phyloP scores from a whole-genome alignment of 2,113 vertebrate species.

The Bos javanicus region DNA sequence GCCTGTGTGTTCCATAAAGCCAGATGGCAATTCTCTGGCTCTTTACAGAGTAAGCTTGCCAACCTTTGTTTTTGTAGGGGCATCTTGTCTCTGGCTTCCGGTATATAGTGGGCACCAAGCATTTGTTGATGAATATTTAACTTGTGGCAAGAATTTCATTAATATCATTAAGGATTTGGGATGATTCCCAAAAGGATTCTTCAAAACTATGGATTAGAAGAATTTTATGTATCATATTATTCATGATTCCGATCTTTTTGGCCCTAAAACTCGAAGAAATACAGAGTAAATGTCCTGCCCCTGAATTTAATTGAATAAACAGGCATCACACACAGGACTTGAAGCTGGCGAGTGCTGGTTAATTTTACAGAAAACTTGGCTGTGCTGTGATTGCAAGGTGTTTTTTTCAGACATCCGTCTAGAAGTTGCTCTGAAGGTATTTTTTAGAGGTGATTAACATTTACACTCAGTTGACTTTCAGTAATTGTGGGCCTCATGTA shows the following conservation, averaged over 20 bases:
- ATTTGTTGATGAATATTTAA: not conserved
- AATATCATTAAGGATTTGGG: not conserved
- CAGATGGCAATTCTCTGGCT: not conserved
- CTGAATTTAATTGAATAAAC: not conserved
- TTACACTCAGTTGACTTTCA: not conserved
- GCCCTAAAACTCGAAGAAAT: not conserved
- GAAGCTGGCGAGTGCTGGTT: not conserved
- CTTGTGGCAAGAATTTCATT: not conserved
- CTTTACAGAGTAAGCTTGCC: not conserved
- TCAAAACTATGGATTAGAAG: not conserved
- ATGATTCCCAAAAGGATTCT: not conserved
- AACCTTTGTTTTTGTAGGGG: not conserved
- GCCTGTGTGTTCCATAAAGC: accelerated
- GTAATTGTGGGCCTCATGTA: not conserved
- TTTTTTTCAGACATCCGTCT: not conserved
- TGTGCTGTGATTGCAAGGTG: accelerated
- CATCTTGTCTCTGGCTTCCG: not conserved
- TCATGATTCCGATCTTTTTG: not conserved
- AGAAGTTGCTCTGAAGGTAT: not conserved
- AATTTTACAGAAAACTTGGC: not conserved
- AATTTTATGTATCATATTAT: not conserved
- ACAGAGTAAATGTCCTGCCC: not conserved
- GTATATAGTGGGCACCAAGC: not conserved
- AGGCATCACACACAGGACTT: not conserved
- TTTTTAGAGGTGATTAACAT: not conserved